phyloP scores from a whole-genome alignment of 2,888 invertebrate genomes.

The Aromia moschata region DNA sequence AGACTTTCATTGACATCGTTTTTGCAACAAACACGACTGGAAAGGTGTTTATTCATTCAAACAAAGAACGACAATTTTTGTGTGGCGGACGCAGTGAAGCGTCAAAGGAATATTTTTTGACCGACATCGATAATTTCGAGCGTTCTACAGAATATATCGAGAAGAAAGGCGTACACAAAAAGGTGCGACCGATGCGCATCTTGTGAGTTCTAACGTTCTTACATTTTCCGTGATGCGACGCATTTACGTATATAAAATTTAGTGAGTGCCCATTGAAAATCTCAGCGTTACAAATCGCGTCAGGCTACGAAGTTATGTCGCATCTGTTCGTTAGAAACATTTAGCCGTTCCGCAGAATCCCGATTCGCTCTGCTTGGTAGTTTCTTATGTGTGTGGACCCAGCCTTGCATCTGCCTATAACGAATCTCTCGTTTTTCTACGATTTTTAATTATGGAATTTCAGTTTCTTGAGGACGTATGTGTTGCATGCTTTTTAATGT shows the following conservation, averaged over 20 bases:
- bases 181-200: constrained; percentile 28
- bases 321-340: constrained; percentile 49
- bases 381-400: constrained; percentile 49
- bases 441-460: constrained; percentile 31
- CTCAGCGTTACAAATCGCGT: constrained; percentile 54
- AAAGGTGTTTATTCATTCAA: not conserved
- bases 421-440: constrained; percentile 52
- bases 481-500: constrained; percentile 31
- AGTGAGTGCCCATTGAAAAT: constrained; percentile 49
- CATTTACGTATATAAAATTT: constrained; percentile 48
- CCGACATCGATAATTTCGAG: constrained; percentile 2
- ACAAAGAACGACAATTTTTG: not conserved
- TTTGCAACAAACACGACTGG: not conserved
- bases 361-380: constrained; percentile 57
- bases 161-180: constrained; percentile 16
- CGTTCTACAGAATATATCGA: not conserved
- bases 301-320: constrained; percentile 45
- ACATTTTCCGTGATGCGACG: constrained; percentile 32
- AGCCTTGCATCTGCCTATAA: constrained; percentile 57
- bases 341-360: constrained; percentile 55
- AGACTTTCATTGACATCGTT: not conserved
- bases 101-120: not conserved
- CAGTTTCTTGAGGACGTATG: constrained; percentile 22
- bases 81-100: not conserved
- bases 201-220: constrained; percentile 37